Base-by-base conservation (phyloP, 2,113 vertebrate genomes). In the Microtus ochrogaster region DNA sequence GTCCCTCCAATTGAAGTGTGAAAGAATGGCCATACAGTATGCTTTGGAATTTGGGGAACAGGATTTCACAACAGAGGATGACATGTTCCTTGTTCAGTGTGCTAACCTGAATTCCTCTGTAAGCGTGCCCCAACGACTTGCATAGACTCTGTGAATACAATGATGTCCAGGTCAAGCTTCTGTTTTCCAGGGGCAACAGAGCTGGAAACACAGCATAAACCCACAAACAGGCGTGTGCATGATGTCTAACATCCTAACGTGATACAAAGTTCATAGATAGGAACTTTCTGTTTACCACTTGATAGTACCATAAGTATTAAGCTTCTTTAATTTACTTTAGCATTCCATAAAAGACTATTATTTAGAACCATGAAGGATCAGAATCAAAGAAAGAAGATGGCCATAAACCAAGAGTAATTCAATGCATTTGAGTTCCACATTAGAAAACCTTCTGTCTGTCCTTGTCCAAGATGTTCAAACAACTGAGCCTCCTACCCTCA, bases 391-490 rank as follows among this genome's bases (percentile, higher is more conserved):
- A 88, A 77, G 44, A 44, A 91, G 92, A 70, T 47, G 19, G 3
- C 44, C 41, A 77, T 19, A 86, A 91, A 13, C 24, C 26, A 39
- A 89, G 24, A 63, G 73, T 70, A 3, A 86, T 21, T 68, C 6
- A 30, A 8, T 61, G 11, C 30, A 33, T 91, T 86, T 93, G 68
- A 39, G 91, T 97, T 95, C 4, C 88, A 55, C 36, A 61, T 92
- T 92, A 73, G 84, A 94, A 84, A 93, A 92, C 7, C 33, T 91
- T 30, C 63, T 93, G 24, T 24, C 44, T 94, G 2, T 96, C 91
- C 76, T 88, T 78, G 30, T 13, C 65, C 3, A 91, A n/a, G 0
- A 10, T 74, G 5, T 73, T 22, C 55, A 76, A 47, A 82, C 17
- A 87, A 94, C 5, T 82, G n/a, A 81, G 58, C 22, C 73, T 5